A percentile compares a stretch with the other conserved stretches of the same genome.
phyloP scores from a whole-genome alignment of 2,888 invertebrate genomes.

The Dasysyrphus tricinctus region DNA sequence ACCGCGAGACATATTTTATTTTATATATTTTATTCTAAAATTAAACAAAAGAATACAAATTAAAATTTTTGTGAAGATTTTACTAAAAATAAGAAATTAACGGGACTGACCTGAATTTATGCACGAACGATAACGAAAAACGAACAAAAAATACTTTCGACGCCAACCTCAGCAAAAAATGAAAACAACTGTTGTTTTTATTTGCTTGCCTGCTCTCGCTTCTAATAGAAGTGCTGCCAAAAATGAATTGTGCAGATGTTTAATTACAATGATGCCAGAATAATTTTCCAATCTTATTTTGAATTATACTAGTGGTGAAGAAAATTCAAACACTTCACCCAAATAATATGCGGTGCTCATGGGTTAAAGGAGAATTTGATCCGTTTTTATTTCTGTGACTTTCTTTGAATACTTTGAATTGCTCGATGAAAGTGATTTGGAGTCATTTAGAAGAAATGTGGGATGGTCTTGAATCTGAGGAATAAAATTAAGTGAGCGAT shows the following conservation, averaged over 20 bases:
- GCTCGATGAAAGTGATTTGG: too few species aligned
- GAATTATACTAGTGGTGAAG: too few species aligned
- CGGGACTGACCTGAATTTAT: conserved; percentile 16
- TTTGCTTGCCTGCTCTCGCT: neutral
- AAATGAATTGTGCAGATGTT: neutral
- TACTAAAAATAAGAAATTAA: neutral
- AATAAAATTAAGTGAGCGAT: too few species aligned
- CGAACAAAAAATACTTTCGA: neutral
- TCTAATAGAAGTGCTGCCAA: neutral
- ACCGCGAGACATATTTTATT: conserved; percentile 73
- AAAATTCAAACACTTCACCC: too few species aligned
- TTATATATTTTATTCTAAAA: neutral
- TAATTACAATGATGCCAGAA: neutral
- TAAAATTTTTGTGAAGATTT: neutral
- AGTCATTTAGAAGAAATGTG: too few species aligned
- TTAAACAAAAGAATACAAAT: neutral
- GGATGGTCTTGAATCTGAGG: too few species aligned
- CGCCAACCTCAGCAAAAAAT: neutral
- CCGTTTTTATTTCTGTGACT: too few species aligned
- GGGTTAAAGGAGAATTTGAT: too few species aligned
- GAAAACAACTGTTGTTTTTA: conserved; percentile 9
- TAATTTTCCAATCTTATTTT: too few species aligned
- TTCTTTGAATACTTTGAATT: too few species aligned
- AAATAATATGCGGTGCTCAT: too few species aligned
- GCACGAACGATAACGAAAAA: neutral